A percentile compares a stretch with the other conserved stretches of the same genome.
Evolutionary conservation across 2,888 invertebrate species (phyloP).

Genomic region (Ceramica pisi): DNA sequence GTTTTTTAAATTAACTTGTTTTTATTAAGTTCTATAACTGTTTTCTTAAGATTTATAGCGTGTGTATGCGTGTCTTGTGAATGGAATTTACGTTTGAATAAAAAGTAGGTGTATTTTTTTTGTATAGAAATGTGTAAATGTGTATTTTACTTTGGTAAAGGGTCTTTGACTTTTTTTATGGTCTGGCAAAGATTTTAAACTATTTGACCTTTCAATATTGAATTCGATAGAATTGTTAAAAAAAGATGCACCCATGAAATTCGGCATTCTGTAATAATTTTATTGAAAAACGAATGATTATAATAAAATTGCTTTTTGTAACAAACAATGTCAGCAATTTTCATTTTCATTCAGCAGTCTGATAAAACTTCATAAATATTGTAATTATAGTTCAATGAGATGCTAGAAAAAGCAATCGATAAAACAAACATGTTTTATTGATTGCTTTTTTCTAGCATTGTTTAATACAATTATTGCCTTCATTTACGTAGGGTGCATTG

Average conservation of each 20-base stretch:
- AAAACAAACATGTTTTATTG: conserved; percentile 23
- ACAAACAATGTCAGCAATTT: not conserved
- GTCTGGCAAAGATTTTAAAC: not conserved
- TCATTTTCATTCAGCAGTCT: not conserved
- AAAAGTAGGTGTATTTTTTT: conserved; percentile 13
- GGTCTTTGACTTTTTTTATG: not conserved
- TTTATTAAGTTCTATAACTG: conserved; percentile 24
- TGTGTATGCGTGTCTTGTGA: conserved; percentile 7
- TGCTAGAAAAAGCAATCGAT: too few relatives aligned
- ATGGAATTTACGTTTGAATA: conserved; percentile 14
- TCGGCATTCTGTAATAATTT: not conserved
- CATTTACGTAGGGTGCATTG: conserved; percentile 1
- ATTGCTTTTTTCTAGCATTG: conserved; percentile 8
- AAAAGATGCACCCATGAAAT: too few relatives aligned
- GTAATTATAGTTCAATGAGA: conserved; percentile 25
- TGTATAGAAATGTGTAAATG: not conserved
- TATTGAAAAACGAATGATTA: fast-evolving
- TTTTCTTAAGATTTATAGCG: conserved; percentile 38
- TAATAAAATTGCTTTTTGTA: not conserved
- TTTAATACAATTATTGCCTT: conserved; percentile 1
- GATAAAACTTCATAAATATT: conserved; percentile 21
- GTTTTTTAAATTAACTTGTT: conserved; percentile 25
- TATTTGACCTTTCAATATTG: not conserved
- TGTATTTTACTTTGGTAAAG: not conserved
- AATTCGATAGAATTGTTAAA: too few relatives aligned